Percentiles rank a stretch among this genome's conserved stretches.
These are phyloP conservation scores for Clytia hemisphaerica DNA, from an alignment of 30 jellyfish, hydroid and myxozoan species.

Conservation along the genomic window DNA sequence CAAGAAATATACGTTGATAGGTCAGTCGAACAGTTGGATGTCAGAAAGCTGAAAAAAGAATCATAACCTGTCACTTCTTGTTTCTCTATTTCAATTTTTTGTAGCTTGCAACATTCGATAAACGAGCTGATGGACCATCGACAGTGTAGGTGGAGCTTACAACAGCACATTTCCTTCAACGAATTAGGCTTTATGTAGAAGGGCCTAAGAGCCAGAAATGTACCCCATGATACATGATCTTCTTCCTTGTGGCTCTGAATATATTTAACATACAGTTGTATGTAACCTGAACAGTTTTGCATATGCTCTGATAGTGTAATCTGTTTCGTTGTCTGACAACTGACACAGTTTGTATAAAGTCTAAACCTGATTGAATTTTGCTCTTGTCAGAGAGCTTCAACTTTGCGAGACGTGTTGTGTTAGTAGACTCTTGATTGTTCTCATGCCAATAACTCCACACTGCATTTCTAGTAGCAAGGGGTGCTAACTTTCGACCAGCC, in stretches of 20 bases:
- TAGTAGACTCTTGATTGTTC: not conserved
- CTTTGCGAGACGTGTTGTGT: conserved; percentile 11
- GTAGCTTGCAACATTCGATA: conserved; percentile 2
- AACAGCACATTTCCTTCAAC: not conserved
- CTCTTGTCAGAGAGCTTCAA: conserved; percentile 2
- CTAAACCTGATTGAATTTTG: not conserved
- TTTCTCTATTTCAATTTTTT: not conserved
- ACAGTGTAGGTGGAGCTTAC: conserved; percentile 8
- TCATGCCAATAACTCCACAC: conserved; percentile 16
- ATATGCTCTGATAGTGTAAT: conserved; percentile 4
- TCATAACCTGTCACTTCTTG: not conserved
- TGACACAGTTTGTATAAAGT: conserved; percentile 1
- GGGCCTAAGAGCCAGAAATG: too few relatives aligned
- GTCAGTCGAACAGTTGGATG: conserved; percentile 3
- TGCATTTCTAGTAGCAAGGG: conserved; percentile 1
- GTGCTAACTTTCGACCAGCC: too few relatives aligned
- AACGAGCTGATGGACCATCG: conserved; percentile 9
- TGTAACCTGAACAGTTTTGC: too few relatives aligned
- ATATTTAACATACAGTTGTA: too few relatives aligned
- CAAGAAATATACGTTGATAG: conserved; percentile 6
- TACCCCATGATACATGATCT: too few relatives aligned
- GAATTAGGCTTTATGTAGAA: not conserved
- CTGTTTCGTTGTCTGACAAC: conserved; percentile 10
- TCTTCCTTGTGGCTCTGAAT: too few relatives aligned
- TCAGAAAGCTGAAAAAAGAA: conserved; percentile 6